phyloP scores from a whole-genome alignment of 2,797 vertebrate genomes.

The Chrosomus eos region DNA sequence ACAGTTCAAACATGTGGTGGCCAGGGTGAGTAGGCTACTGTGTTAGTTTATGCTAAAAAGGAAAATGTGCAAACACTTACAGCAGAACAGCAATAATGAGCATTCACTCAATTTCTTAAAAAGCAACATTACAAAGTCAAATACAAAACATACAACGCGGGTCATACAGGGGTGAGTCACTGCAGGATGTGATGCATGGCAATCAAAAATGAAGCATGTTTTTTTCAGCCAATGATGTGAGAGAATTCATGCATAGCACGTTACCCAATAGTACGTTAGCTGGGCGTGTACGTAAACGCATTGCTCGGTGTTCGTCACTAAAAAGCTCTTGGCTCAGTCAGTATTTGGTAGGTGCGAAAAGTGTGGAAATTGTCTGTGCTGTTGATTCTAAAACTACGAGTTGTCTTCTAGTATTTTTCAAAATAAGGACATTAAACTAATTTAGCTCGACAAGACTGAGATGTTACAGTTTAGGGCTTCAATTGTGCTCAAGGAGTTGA shows the following conservation, averaged over 20 bases:
- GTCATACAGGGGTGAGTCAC: neutral
- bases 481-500: slow-evolving; percentile 81
- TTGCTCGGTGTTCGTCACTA: neutral
- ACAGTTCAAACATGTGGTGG: neutral
- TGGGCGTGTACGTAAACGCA: slow-evolving; percentile 15
- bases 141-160: neutral
- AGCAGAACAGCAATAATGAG: neutral
- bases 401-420: neutral
- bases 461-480: slow-evolving; percentile 89
- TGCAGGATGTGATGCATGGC: slow-evolving; percentile 50
- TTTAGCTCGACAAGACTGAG: slow-evolving; percentile 72
- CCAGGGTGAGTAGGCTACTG: too few relatives aligned
- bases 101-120: neutral
- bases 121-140: neutral
- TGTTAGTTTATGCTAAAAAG: neutral
- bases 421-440: slow-evolving; percentile 48
- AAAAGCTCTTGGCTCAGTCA: neutral
- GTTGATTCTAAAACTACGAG: neutral
- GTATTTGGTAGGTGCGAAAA: neutral
- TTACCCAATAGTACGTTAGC: slow-evolving; percentile 12
- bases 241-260: neutral
- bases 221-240: slow-evolving; percentile 39
- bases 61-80: neutral
- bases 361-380: neutral
- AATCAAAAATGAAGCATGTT: slow-evolving; percentile 19